Conservation (phyloP, 2,113 vertebrate species). For the Pomatostomus ruficeps region DNA sequence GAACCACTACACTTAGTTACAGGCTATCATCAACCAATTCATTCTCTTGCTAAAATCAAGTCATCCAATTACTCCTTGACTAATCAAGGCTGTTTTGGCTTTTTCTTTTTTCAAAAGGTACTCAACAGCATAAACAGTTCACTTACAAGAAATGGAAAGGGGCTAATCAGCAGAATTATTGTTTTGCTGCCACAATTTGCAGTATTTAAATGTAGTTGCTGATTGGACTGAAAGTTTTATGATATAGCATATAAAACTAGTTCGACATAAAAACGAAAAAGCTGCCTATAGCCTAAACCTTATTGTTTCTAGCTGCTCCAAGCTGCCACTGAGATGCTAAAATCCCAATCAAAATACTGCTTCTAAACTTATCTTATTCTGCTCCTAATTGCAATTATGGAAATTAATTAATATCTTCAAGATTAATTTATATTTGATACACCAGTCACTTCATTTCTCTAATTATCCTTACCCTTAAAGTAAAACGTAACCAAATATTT, state of each 20-base stretch:
- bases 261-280: constrained; percentile 69
- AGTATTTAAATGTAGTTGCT: constrained; percentile 95
- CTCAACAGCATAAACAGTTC: constrained; percentile 99
- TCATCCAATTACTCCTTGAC: constrained; percentile 99
- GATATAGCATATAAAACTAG: constrained; percentile 80
- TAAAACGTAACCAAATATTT: not conserved
- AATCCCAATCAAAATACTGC: not conserved
- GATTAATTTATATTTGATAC: not conserved
- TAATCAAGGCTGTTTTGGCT: constrained; percentile 99
- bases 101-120: constrained; percentile 99
- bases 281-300: constrained; percentile 48
- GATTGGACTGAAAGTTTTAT: constrained; percentile 98
- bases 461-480: not conserved
- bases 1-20: constrained; percentile 90
- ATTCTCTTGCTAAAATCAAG: constrained; percentile 98
- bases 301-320: constrained; percentile 53
- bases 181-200: constrained; percentile 99
- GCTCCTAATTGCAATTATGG: constrained; percentile 2
- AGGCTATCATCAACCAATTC: constrained; percentile 95
- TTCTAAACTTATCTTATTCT: not conserved
- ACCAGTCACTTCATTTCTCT: not conserved
- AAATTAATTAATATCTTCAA: constrained; percentile 1
- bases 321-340: not conserved
- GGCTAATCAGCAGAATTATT: constrained; percentile 99
- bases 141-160: constrained; percentile 99